Evolutionary conservation across 2,888 invertebrate genomes (phyloP).

Genomic region (Machimus atricapillus): DNA sequence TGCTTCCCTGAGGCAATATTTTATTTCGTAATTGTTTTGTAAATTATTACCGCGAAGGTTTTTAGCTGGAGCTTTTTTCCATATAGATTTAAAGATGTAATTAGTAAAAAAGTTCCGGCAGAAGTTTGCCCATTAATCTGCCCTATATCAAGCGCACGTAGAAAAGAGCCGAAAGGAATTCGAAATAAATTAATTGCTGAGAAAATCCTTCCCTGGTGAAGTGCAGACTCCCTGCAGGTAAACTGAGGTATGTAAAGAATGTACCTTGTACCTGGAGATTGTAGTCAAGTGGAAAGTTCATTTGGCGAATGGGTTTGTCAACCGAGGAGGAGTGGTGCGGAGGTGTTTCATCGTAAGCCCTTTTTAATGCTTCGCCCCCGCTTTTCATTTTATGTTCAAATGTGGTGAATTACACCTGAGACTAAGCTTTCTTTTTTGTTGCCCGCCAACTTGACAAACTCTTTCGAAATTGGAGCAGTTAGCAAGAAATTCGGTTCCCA

Average conservation of each 20-base stretch:
- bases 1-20: neutral
- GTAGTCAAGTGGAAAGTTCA: constrained; percentile 1
- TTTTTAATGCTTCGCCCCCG: neutral
- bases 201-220: neutral
- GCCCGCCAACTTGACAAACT: neutral
- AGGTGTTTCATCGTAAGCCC: neutral
- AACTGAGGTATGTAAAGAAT: neutral
- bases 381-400: neutral
- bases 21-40: neutral
- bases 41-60: neutral
- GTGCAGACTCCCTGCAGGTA: neutral
- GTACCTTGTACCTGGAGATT: neutral
- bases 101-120: neutral
- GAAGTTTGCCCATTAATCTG: constrained; percentile 13
- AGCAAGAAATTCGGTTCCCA: neutral
- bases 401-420: neutral
- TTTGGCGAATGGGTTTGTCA: constrained; percentile 19
- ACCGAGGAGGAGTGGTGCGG: neutral
- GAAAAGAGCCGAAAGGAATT: neutral
- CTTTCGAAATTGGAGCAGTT: neutral
- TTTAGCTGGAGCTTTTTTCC: neutral
- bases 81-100: neutral
- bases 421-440: neutral
- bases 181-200: neutral
- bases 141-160: neutral